A percentile compares a stretch with the other conserved stretches of the same genome.
These are phyloP conservation scores for Antennarius striatus DNA, from an alignment of 2,113 vertebrate genomes.

Conservation along the genomic window DNA sequence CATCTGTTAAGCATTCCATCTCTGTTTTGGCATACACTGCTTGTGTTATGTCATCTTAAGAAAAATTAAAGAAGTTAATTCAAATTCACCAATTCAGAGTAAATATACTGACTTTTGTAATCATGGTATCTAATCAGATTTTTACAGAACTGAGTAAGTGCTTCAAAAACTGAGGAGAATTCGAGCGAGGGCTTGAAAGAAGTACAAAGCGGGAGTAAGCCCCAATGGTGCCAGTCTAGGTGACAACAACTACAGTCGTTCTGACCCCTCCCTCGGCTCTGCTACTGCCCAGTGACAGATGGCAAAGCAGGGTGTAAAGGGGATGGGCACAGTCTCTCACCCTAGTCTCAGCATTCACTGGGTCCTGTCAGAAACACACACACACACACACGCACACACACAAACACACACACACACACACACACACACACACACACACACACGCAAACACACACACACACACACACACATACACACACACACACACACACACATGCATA, in stretches of 20 bases:
- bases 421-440: constrained; percentile 30
- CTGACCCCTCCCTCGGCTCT: constrained; percentile 63
- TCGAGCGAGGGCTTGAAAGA: constrained; percentile 41
- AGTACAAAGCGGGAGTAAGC: constrained; percentile 61
- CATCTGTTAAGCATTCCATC: background rate
- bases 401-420: constrained; percentile 35
- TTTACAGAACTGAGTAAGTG: constrained; percentile 10
- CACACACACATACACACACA: too few relatives aligned
- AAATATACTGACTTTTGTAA: constrained; percentile 2
- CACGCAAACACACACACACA: constrained; percentile 15
- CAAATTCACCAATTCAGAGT: background rate
- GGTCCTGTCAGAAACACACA: constrained; percentile 1
- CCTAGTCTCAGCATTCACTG: constrained; percentile 42
- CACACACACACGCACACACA: constrained; percentile 30
- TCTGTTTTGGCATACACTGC: constrained; percentile 3
- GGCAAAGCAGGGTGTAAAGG: constrained; percentile 72
- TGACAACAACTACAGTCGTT: constrained; percentile 64
- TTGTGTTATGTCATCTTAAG: constrained; percentile 7
- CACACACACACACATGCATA: constrained; percentile 20
- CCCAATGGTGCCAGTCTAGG: constrained; percentile 59
- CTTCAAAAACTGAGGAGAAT: constrained; percentile 15
- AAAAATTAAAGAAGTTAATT: background rate
- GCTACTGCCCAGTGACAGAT: constrained; percentile 76
- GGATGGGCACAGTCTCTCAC: constrained; percentile 72
- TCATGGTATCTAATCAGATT: constrained; percentile 1